These are phyloP conservation scores for Falco punctatus DNA, from an alignment of 2,113 vertebrate genomes.

Conservation along the genomic window DNA sequence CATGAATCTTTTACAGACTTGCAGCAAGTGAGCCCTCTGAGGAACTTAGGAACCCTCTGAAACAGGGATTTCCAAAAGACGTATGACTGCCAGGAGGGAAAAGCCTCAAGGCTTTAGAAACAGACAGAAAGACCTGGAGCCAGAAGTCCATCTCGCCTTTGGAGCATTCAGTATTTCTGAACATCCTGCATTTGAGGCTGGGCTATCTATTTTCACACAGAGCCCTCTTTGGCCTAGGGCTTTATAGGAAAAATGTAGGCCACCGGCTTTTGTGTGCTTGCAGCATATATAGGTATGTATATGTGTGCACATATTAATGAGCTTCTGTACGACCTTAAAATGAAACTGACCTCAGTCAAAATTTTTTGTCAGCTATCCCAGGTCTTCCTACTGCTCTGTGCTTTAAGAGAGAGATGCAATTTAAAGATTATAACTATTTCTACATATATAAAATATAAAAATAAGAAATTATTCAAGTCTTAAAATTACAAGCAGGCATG, in stretches of 20 bases:
- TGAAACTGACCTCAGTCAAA: not conserved
- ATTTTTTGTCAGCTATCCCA: not conserved
- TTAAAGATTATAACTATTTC: not conserved
- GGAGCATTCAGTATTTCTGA: not conserved
- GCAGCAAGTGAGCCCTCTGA: not conserved
- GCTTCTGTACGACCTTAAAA: not conserved
- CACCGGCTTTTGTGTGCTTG: not conserved
- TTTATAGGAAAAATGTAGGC: not conserved
- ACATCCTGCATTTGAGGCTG: not conserved
- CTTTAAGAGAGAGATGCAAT: not conserved
- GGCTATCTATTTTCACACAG: not conserved
- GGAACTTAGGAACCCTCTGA: not conserved
- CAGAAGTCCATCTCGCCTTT: not conserved
- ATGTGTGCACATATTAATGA: not conserved
- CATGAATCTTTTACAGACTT: not conserved
- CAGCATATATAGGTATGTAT: rapidly evolving
- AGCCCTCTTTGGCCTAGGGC: not conserved
- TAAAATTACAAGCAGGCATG: not conserved
- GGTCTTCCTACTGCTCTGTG: not conserved
- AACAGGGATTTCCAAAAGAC: not conserved
- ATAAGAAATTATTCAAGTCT: not conserved
- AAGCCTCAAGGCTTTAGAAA: not conserved
- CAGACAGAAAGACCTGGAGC: not conserved
- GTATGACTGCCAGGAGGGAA: not conserved
- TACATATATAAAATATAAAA: not conserved